Base-by-base conservation (phyloP, 2,888 invertebrate genomes). In the Trissoscelio sp. region DNA sequence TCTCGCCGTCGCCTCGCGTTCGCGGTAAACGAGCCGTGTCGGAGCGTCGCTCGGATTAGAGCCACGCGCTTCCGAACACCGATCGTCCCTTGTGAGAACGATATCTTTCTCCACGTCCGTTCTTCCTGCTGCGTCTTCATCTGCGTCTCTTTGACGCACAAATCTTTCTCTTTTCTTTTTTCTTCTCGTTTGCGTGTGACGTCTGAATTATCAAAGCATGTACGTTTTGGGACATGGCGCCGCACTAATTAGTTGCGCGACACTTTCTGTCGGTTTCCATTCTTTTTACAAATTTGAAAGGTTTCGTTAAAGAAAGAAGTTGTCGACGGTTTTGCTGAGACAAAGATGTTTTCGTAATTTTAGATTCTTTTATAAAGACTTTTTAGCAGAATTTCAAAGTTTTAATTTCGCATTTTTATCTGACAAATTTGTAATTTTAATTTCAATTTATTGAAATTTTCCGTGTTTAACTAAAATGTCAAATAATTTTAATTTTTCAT, bases 31-130 rank as follows among this genome's bases (percentile, higher is more conserved):
- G 80, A 81, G 72, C 64, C 79, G 46, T 62, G 80, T 58, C 75
- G 70, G 69, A 58, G 60, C 64, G 73, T 75, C 75, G 69, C 74
- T 62, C 75, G 74, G 70, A 70, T 80, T 80, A 70, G 81, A 67
- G 81, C 81, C 81, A 81, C 81, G 77, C 81, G 81, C 75, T 81
- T 67, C 66, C 69, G 66, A 66, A 75, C 46, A 53, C 72, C 42
- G 55, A 64, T 51, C 34, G 24, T 16, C 24, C 12, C 55, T 55
- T 34, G 46, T 16, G 37, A 39, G 37, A 46, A 48, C 42, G 12
- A 6, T 42, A 46, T 28, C 14, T 31, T 62, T 51, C 58, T 60
- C 20, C 51, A 6, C 53, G 12, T 53, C 14, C 14, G 9, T 42
- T 55, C 28, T 9, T 18, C 11, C 11, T 22, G 7, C n/a, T 6